phyloP scores from a whole-genome alignment of 2,113 vertebrate species.

The Myrmecophaga tridactyla region DNA sequence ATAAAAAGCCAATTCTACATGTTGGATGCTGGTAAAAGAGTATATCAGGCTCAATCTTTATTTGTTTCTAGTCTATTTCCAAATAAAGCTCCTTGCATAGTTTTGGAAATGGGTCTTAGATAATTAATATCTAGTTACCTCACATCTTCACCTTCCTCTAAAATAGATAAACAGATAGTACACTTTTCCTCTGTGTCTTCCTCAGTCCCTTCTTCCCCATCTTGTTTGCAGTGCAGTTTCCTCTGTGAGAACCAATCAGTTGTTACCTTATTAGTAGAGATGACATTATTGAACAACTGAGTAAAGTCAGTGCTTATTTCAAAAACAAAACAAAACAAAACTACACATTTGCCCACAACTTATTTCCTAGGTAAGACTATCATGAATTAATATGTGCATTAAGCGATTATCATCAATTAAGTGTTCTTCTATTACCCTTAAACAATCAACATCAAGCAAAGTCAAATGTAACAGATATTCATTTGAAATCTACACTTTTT shows the following conservation, averaged over 20 bases:
- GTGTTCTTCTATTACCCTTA: neutral
- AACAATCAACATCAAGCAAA: conserved; percentile 26
- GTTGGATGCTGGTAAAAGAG: neutral
- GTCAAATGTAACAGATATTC: conserved; percentile 23
- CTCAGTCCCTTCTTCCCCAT: conserved; percentile 95
- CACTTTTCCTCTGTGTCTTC: conserved; percentile 99
- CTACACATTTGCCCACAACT: conserved; percentile 60
- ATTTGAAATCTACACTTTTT: conserved; percentile 25
- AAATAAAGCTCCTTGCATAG: neutral
- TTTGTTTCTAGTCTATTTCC: neutral
- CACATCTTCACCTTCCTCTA: conserved; percentile 99
- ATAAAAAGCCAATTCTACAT: neutral
- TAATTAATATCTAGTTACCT: conserved; percentile 86
- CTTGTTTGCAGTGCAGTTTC: conserved; percentile 98
- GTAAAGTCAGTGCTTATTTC: conserved; percentile 80
- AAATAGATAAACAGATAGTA: conserved; percentile 98
- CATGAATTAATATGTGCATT: conserved; percentile 9
- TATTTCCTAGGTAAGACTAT: conserved; percentile 26
- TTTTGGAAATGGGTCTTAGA: neutral
- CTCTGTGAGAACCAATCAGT: conserved; percentile 95
- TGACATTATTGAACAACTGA: conserved; percentile 90
- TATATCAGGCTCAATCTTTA: neutral
- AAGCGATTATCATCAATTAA: conserved; percentile 11
- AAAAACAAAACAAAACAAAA: conserved; percentile 71
- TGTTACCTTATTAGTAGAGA: conserved; percentile 92